These are phyloP conservation scores for Castor canadensis DNA, from an alignment of 2,113 vertebrate genomes.

Conservation along the genomic window DNA sequence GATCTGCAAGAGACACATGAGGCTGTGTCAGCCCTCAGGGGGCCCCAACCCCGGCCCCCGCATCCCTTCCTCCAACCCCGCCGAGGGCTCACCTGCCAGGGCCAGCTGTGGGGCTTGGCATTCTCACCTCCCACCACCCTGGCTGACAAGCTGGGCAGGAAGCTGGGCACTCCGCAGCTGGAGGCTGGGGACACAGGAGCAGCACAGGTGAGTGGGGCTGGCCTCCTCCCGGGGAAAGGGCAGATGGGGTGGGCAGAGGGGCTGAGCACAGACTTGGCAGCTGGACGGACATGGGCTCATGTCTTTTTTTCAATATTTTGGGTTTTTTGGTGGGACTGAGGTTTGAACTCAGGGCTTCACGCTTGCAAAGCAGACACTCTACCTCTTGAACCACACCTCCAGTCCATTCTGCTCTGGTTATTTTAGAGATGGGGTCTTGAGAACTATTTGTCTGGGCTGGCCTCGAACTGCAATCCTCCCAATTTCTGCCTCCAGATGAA, in stretches of 20 bases:
- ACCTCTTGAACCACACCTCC: no score
- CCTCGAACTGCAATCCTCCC: no score
- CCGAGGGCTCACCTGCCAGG: constrained; percentile 91
- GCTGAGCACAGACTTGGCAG: not conserved
- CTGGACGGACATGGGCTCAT: not conserved
- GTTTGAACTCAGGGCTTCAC: no score
- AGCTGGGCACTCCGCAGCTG: constrained; percentile 89
- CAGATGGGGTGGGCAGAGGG: not conserved
- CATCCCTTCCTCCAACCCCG: rapidly evolving
- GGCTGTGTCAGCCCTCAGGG: not conserved
- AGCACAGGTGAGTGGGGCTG: not conserved
- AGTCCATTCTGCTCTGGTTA: no score
- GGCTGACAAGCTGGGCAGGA: constrained; percentile 78
- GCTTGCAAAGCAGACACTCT: no score
- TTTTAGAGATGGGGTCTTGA: no score
- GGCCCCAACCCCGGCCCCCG: rapidly evolving
- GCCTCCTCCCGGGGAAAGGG: rapidly evolving
- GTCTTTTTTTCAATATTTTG: no score
- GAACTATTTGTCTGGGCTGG: no score
- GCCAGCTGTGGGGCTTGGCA: constrained; percentile 92
- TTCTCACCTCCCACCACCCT: constrained; percentile 92
- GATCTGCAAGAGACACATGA: constrained; percentile 80
- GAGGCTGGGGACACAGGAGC: constrained; percentile 81
- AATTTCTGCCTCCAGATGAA: no score
- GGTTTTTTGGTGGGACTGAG: no score